Percentiles rank a stretch among this genome's conserved stretches.
phyloP scores from a whole-genome alignment of 1,140 invertebrate genomes.

The Mercenaria mercenaria region DNA sequence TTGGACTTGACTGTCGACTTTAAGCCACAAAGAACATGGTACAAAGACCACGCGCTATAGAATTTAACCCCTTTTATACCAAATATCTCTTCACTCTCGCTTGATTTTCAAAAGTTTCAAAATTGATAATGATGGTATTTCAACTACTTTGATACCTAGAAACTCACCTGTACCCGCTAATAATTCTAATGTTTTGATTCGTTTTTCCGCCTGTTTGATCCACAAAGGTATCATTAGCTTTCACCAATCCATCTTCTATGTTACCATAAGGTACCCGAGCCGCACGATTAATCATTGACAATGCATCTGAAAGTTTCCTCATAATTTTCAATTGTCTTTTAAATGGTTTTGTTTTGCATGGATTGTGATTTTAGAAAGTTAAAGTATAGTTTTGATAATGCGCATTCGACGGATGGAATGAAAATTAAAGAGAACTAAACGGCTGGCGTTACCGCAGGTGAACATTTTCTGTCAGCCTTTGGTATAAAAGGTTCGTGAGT shows the following conservation, averaged over 20 bases:
- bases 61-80: background rate
- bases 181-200: slow-evolving; percentile 35
- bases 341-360: slow-evolving; percentile 52
- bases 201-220: slow-evolving; percentile 56
- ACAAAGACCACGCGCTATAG: background rate
- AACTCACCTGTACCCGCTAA: slow-evolving; percentile 11
- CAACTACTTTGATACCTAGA: background rate
- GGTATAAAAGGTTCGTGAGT: background rate
- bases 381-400: background rate
- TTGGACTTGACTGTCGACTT: too few species aligned
- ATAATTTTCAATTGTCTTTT: slow-evolving; percentile 47
- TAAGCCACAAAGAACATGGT: background rate
- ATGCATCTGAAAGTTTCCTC: slow-evolving; percentile 38
- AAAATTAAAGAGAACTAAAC: slow-evolving; percentile 65
- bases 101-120: slow-evolving; percentile 16
- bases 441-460: slow-evolving; percentile 48
- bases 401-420: slow-evolving; percentile 47
- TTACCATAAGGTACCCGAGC: slow-evolving; percentile 28
- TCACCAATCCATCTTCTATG: background rate
- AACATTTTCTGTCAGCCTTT: slow-evolving; percentile 25
- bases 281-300: slow-evolving; percentile 40
- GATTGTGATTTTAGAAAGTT: slow-evolving; percentile 42
- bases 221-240: slow-evolving; percentile 54
- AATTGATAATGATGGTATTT: slow-evolving; percentile 39
- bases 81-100: background rate